These are phyloP conservation scores for Abrostola tripartita DNA, from an alignment of 2,888 invertebrate genomes.

Conservation along the genomic window DNA sequence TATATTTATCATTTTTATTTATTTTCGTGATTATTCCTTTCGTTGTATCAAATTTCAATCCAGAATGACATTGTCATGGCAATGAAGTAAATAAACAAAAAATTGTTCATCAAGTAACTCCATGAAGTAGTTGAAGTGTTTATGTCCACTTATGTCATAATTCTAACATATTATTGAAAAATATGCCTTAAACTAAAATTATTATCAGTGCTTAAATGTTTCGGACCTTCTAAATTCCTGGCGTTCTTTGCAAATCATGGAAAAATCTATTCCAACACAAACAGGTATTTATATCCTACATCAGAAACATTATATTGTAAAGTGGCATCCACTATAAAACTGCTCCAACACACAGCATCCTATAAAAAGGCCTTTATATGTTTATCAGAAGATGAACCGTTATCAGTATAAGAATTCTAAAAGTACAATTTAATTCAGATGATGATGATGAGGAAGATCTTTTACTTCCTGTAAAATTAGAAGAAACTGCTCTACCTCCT, in stretches of 20 bases:
- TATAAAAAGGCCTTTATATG: not conserved
- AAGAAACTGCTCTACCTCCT: slow-evolving; percentile 57
- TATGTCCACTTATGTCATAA: not conserved
- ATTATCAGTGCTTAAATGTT: not conserved
- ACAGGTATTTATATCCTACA: slow-evolving; percentile 12
- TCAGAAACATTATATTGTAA: too few species aligned
- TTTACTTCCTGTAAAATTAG: slow-evolving; percentile 50
- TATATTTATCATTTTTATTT: not conserved
- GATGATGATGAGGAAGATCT: slow-evolving; percentile 63
- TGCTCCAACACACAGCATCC: too few species aligned
- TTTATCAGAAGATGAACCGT: too few species aligned
- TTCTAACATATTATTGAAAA: not conserved
- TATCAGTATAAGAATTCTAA: not conserved
- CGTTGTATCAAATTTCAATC: not conserved
- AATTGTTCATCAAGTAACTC: too few species aligned
- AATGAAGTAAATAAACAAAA: not conserved
- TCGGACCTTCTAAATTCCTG: slow-evolving; percentile 17
- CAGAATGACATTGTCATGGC: slow-evolving; percentile 6
- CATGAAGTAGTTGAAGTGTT: too few species aligned
- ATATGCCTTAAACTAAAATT: slow-evolving; percentile 12
- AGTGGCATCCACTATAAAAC: too few species aligned
- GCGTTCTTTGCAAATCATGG: slow-evolving; percentile 12
- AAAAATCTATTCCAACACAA: slow-evolving; percentile 1
- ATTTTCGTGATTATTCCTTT: not conserved
- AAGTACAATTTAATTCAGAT: not conserved